phyloP scores from a whole-genome alignment of 1,140 invertebrate species.

The Pinna nobilis region DNA sequence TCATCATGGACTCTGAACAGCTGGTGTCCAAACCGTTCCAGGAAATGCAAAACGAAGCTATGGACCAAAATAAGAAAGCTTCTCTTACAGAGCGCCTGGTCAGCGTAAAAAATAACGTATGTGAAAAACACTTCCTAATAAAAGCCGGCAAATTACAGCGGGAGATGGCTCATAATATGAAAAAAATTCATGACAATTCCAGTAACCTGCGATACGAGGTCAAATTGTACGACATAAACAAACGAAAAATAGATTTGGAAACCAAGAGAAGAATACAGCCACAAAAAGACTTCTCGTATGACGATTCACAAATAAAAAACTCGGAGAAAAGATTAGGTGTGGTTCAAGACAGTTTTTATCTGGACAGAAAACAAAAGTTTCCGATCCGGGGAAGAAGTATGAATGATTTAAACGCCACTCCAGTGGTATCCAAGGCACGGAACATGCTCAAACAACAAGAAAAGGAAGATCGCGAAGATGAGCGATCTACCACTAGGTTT shows the following conservation, averaged over 20 bases:
- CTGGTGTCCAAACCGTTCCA: constrained; percentile 63
- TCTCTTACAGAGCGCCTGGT: constrained; percentile 62
- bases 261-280: constrained; percentile 61
- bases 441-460: constrained; percentile 45
- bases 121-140: constrained; percentile 62
- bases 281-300: constrained; percentile 61
- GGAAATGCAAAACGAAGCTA: constrained; percentile 58
- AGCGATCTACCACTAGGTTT: constrained; percentile 23
- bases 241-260: constrained; percentile 62
- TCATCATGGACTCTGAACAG: constrained; percentile 71
- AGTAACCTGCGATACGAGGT: constrained; percentile 64
- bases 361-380: constrained; percentile 61
- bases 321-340: constrained; percentile 60
- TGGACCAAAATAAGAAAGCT: constrained; percentile 51
- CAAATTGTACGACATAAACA: constrained; percentile 67
- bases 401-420: constrained; percentile 57
- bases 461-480: constrained; percentile 45
- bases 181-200: constrained; percentile 57
- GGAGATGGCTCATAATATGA: constrained; percentile 52
- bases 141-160: constrained; percentile 51
- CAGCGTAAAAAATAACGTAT: constrained; percentile 66
- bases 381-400: constrained; percentile 53
- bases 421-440: constrained; percentile 59
- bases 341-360: constrained; percentile 57
- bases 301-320: constrained; percentile 61